Base-by-base conservation (phyloP, 23 tunicate genomes). In the Aplidium turbinatum region DNA sequence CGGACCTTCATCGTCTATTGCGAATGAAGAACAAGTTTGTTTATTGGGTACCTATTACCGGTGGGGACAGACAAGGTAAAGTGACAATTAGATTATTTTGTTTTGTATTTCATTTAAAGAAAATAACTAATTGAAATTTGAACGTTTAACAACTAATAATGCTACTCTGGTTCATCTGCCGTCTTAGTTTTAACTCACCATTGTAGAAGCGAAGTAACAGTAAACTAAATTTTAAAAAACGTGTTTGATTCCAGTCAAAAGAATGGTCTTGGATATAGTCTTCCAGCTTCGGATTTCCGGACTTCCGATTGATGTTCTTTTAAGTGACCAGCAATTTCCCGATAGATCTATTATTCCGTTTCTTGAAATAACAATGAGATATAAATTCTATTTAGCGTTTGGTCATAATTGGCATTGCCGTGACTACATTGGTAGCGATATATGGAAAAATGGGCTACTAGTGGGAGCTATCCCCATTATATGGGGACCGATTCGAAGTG, bases 351-450 rank as follows among this genome's bases (percentile, higher is more conserved):
- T 25, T 35, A 9, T 19, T 22, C 6, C 11, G 19, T 35, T 25
- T 2, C 24, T 35, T 7, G 13, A 36, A 19, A 20, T 25, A 6
- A 28, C 31, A 9, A 6, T 5, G 11, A 35, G 22, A 38, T 65
- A 65, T 28, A 65, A 65, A 28, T 65, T 65, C 38, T 65, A 65
- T 38, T 38, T 65, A 30, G 48, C 72, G 22, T 2, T 65, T 23
- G 72, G 72, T 18, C 36, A 65, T 26, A 50, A 35, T 2, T 65
- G 72, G 72, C 72, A 65, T 65, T 65, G 72, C 24, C 48, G 50
- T 18, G 72, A 65, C 23, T 38, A 35, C 27, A 4, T 65, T 4
- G 27, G 25, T 18, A 6, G 7, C 2, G 72, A 65, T 13, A 38
- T 65, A 11, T 65, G 72, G 72, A 38, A 6, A 2, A 65, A 65